Conservation (phyloP, 1,140 invertebrate genomes). For the Augochlora pura region DNA sequence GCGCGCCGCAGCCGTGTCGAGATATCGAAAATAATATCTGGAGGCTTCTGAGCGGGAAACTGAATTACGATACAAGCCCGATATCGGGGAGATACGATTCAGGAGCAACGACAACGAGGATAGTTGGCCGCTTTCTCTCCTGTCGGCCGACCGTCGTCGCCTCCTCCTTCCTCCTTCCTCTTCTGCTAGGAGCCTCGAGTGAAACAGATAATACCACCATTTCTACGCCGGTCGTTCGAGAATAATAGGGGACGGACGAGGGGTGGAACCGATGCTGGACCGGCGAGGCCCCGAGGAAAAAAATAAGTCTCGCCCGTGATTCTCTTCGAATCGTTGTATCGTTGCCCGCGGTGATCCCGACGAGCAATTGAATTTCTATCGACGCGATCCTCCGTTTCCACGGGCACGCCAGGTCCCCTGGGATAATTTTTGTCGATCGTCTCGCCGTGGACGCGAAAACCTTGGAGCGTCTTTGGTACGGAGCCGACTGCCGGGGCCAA, state of each 20-base stretch:
- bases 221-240: conserved; percentile 57
- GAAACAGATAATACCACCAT: conserved; percentile 76
- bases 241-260: conserved; percentile 29
- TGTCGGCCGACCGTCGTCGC: too few species aligned
- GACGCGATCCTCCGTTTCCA: background rate
- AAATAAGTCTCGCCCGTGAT: conserved; percentile 64
- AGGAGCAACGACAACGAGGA: conserved; percentile 45
- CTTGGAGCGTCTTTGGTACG: too few species aligned
- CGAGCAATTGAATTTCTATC: conserved; percentile 55
- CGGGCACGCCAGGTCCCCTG: background rate
- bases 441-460: too few species aligned
- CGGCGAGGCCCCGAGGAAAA: conserved; percentile 49
- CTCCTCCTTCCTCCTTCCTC: background rate
- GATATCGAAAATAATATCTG: conserved; percentile 76
- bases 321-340: conserved; percentile 45
- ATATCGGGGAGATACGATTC: conserved; percentile 68
- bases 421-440: background rate
- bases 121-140: background rate
- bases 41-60: conserved; percentile 65
- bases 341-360: conserved; percentile 29
- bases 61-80: conserved; percentile 71
- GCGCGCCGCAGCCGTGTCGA: conserved; percentile 40
- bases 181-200: conserved; percentile 49
- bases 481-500: too few species aligned
- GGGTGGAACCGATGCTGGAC: background rate